Conservation (phyloP, 2,888 invertebrate species). For the Gymnosoma rotundatum region DNA sequence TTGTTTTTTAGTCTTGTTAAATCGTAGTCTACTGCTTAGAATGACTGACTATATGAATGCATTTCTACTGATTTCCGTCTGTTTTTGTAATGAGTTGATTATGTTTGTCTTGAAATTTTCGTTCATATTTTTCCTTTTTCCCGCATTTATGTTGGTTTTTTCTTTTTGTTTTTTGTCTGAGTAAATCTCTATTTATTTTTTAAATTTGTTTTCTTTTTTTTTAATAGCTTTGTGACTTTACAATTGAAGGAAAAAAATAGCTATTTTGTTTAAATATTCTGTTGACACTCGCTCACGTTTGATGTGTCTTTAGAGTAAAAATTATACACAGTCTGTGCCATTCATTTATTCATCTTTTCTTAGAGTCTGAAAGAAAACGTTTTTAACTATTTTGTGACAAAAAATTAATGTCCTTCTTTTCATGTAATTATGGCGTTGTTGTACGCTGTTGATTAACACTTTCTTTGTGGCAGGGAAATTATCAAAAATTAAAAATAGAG, state of each 20-base stretch:
- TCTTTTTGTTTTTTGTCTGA: conserved; percentile 24
- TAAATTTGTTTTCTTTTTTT: conserved; percentile 32
- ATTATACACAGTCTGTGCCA: background rate
- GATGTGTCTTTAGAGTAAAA: conserved; percentile 40
- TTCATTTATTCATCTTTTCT: background rate
- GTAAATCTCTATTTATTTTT: conserved; percentile 46
- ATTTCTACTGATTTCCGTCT: conserved; percentile 70
- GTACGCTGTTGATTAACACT: conserved; percentile 65
- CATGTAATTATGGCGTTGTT: conserved; percentile 58
- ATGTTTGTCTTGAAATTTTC: conserved; percentile 73
- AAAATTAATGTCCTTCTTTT: conserved; percentile 4
- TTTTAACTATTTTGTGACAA: conserved; percentile 11
- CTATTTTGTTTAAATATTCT: conserved; percentile 61
- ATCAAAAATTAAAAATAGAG: background rate
- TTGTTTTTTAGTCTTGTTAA: conserved; percentile 5
- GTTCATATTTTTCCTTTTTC: conserved; percentile 48
- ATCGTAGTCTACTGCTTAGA: conserved; percentile 47
- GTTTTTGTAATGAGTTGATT: conserved; percentile 75
- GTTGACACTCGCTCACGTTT: conserved; percentile 66
- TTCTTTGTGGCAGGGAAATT: conserved; percentile 38
- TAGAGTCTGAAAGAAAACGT: background rate
- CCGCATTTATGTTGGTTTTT: conserved; percentile 5
- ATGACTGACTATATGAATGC: conserved; percentile 49
- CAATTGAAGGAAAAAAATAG: conserved; percentile 1
- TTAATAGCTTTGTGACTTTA: conserved; percentile 56